Conservation (phyloP, 2,113 vertebrate genomes). For the Oenanthe melanoleuca region DNA sequence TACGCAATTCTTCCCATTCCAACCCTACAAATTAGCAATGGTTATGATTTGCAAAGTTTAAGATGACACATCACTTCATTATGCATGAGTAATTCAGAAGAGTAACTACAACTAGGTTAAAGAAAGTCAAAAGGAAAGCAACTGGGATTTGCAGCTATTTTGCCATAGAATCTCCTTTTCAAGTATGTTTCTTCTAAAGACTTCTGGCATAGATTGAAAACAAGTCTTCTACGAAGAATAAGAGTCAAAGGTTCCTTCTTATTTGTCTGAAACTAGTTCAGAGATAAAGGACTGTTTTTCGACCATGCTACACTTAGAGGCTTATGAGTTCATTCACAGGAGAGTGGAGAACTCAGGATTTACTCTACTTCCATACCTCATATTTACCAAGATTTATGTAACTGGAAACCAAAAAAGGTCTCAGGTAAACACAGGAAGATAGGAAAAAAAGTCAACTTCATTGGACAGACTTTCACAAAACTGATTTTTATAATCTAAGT, state of each 20-base stretch:
- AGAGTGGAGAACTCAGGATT: not conserved
- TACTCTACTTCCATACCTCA: not conserved
- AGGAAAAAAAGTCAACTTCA: not conserved
- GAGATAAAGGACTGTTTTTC: not conserved
- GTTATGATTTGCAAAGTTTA: slow-evolving; percentile 19
- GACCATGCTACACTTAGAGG: not conserved
- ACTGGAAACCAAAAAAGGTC: not conserved
- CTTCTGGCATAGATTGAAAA: not conserved
- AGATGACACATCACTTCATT: not conserved
- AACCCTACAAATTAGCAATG: slow-evolving; percentile 7
- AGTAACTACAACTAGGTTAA: not conserved
- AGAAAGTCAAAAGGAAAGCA: not conserved
- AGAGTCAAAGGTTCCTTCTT: not conserved
- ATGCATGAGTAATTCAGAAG: not conserved
- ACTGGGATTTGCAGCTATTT: not conserved
- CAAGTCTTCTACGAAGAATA: not conserved
- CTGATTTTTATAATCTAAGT: not conserved
- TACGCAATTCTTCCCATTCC: not conserved
- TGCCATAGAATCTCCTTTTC: not conserved
- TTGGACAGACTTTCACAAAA: not conserved
- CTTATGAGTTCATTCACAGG: not conserved
- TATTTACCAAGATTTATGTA: not conserved
- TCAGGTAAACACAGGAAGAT: not conserved
- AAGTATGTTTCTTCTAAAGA: not conserved
- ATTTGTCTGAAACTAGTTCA: not conserved